Percentiles rank a stretch among this genome's conserved stretches.
These are phyloP conservation scores for Acanthosepion esculentum DNA, from an alignment of 2,888 invertebrate species.

Conservation along the genomic window DNA sequence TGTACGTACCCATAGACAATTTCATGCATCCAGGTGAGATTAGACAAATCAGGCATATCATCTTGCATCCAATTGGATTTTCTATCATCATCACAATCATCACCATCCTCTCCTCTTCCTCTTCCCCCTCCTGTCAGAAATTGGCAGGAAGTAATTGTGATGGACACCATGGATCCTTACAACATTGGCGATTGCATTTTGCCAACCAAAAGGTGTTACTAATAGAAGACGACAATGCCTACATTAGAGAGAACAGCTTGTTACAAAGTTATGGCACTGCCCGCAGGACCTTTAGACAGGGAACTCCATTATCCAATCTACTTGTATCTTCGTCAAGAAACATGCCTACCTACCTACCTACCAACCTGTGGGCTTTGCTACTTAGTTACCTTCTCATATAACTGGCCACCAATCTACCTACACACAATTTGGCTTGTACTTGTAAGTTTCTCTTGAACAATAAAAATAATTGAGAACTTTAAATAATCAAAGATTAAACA, in stretches of 20 bases:
- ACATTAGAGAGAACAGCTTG: constrained; percentile 4
- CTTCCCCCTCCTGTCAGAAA: neutral
- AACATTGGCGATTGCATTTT: constrained; percentile 16
- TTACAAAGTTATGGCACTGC: constrained; percentile 14
- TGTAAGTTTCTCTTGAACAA: neutral
- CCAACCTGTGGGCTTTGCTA: neutral
- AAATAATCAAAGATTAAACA: neutral
- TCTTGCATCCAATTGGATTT: neutral
- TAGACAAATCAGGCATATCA: neutral
- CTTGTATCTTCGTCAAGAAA: constrained; percentile 33
- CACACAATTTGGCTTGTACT: neutral
- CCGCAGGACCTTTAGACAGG: neutral
- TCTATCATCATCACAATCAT: neutral
- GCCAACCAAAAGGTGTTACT: constrained; percentile 33
- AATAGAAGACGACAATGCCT: neutral
- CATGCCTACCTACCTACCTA: neutral
- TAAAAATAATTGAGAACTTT: neutral
- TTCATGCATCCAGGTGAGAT: neutral
- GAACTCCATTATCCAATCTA: constrained; percentile 18
- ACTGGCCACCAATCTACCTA: neutral
- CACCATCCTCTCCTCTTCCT: neutral
- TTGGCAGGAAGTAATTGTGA: constrained; percentile 16
- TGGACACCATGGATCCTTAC: constrained; percentile 13
- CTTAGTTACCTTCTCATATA: neutral
- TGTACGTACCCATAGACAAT: neutral